A percentile compares a stretch with the other conserved stretches of the same genome.
Conservation (phyloP, 1,140 invertebrate genomes). For the Zaprionus inermis region DNA sequence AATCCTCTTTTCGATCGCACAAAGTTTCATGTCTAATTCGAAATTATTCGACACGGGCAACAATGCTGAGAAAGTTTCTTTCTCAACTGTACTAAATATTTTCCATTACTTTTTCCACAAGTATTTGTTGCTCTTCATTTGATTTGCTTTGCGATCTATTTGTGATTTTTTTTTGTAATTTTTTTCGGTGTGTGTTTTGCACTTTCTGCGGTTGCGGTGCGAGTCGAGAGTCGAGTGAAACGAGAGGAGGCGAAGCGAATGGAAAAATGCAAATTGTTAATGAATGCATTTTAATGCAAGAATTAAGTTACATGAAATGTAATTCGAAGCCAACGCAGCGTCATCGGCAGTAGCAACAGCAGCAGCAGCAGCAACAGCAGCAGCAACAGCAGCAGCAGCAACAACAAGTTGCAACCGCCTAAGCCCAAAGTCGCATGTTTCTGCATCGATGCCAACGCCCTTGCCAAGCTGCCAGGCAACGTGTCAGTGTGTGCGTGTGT, state of each 20-base stretch:
- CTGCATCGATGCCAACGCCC: slow-evolving; percentile 76
- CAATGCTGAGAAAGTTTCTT: slow-evolving; percentile 63
- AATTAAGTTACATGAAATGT: slow-evolving; percentile 80
- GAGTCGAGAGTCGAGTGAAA: neutral
- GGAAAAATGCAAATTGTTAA: slow-evolving; percentile 58
- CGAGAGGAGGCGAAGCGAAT: slow-evolving; percentile 12
- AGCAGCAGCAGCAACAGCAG: slow-evolving; percentile 16
- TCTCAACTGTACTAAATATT: slow-evolving; percentile 63
- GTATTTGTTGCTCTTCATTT: slow-evolving; percentile 24
- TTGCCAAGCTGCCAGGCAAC: slow-evolving; percentile 47
- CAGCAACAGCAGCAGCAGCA: slow-evolving; percentile 12
- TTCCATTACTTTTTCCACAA: slow-evolving; percentile 43
- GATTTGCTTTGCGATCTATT: slow-evolving; percentile 30
- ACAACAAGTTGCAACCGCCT: slow-evolving; percentile 52
- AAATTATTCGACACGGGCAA: slow-evolving; percentile 6
- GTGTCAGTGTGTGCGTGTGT: neutral
- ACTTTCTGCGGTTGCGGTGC: slow-evolving; percentile 52
- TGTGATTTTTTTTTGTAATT: slow-evolving; percentile 15
- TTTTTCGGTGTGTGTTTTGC: slow-evolving; percentile 11
- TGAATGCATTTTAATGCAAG: slow-evolving; percentile 80
- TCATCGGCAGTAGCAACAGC: slow-evolving; percentile 35
- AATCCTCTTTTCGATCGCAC: neutral
- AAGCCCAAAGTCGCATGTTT: slow-evolving; percentile 61
- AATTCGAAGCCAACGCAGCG: slow-evolving; percentile 54
- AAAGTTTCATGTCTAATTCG: neutral